These are phyloP conservation scores for Ectropis grisescens DNA, from an alignment of 1,140 invertebrate species.

Conservation along the genomic window DNA sequence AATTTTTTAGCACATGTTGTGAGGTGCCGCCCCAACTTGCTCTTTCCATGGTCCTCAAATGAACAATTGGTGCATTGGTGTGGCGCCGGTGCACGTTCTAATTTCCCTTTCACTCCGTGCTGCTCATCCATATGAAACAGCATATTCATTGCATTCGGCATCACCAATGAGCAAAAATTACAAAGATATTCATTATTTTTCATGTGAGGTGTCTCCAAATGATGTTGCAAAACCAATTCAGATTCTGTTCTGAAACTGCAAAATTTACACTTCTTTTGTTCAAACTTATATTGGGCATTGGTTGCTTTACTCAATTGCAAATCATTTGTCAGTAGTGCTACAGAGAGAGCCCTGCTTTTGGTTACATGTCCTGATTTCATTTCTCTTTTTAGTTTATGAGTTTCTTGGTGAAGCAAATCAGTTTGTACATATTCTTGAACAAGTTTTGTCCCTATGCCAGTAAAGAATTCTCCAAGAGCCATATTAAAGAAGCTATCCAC, in stretches of 20 bases:
- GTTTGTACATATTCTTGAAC: constrained; percentile 94
- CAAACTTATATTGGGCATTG: constrained; percentile 86
- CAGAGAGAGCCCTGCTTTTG: constrained; percentile 81
- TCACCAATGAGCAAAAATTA: constrained; percentile 89
- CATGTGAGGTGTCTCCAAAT: constrained; percentile 94
- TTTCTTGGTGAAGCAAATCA: constrained; percentile 90
- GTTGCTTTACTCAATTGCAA: constrained; percentile 90
- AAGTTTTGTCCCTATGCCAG: constrained; percentile 91
- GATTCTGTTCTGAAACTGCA: constrained; percentile 96
- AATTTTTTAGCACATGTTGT: constrained; percentile 93
- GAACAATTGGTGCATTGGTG: constrained; percentile 95
- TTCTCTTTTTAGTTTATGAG: constrained; percentile 79
- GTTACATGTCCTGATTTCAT: constrained; percentile 73
- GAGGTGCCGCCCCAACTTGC: constrained; percentile 90
- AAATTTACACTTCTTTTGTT: constrained; percentile 87
- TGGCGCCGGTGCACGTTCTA: constrained; percentile 88
- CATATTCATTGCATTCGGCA: constrained; percentile 88
- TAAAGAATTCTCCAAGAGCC: constrained; percentile 92
- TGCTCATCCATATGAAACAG: constrained; percentile 92
- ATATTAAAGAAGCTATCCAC: constrained; percentile 83
- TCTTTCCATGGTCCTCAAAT: constrained; percentile 95
- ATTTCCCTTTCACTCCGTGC: constrained; percentile 85
- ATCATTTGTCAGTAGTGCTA: constrained; percentile 85
- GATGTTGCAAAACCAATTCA: constrained; percentile 85
- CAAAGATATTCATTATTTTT: constrained; percentile 88